Base-by-base conservation (phyloP, 35 echinoderm and acorn worm species). In the Lytechinus pictus region DNA sequence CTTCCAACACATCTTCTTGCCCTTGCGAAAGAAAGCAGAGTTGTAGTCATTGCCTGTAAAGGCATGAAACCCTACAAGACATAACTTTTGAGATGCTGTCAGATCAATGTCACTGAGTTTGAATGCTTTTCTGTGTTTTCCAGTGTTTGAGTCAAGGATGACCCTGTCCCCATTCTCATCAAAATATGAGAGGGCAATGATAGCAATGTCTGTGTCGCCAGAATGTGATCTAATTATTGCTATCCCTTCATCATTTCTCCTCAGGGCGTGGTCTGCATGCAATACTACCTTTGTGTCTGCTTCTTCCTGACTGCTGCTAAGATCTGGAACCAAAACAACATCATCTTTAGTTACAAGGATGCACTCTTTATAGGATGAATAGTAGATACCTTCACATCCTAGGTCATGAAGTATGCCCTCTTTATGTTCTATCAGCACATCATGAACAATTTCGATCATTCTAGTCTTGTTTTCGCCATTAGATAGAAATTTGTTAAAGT, bases 1-100 rank as follows among this genome's bases (percentile, higher is more conserved):
- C 91, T 93, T 93, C 91, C 91, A 93, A 52, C 91, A 93, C 54
- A 56, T 93, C 24, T 51, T n/a, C 53, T 93, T 93, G 16, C 91
- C 91, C 91, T 93, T 93, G 54, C 91, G 91, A 24, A 93, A 93
- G n/a, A 93, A 93, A n/a, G 91, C 91, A 21, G 91, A 93, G 91
- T 93, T 93, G 27, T 93, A 93, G 52, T 93, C 91, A 54, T 56
- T 93, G 9, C 91, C 91, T 54, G 91, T 93, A 8, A 24, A 93
- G 54, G 91, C 91, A 54, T 93, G 91, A 52, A 93, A 93, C 1
- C 91, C 91, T 10, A 29, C 54, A 93, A 93, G 33, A 44, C 33
- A 44, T 44, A 44, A 44, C 33, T 44, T 44, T 44, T 44, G 33
- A 44, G 33, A 44, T 44, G 33, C 33, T 44, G 33, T 44, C 33